Base-by-base conservation (phyloP, 2,113 vertebrate species). In the Carollia perspicillata region DNA sequence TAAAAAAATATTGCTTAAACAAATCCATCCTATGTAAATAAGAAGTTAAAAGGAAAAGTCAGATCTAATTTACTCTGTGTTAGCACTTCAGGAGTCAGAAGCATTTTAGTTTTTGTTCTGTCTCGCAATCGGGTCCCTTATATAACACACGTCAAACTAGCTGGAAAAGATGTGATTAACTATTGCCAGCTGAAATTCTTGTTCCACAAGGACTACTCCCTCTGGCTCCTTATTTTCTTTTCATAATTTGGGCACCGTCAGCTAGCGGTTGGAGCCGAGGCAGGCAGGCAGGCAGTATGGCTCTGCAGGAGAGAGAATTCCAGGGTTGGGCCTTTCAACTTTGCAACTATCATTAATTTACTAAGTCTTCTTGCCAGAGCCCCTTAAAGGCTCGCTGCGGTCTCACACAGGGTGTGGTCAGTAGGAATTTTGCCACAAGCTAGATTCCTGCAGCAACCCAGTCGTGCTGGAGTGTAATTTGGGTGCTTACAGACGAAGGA, bases 91-190 rank as follows among this genome's bases (percentile, higher is more conserved):
- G 60, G 22, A 83, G 51, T 94, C 89, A 88, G 80, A 86, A 95
- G 77, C 68, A 81, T 79, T 94, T 93, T 84, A 60, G 44, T 97
- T 97, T 94, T 95, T 96, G 90, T 97, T 97, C 96, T 96, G 92
- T 83, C 86, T 97, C 93, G 60, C 49, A 88, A 58, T 93, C 68
- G 58, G 58, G 66, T 96, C 84, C 55, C 66, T 97, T 93, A 96
- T 69, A 80, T 88, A 97, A 96, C 68, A 92, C 80, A 95, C 60
- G 90, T 91, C 77, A 92, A 95, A 97, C 93, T 42, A 92, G 79
- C 79, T 93, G 92, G 90, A 33, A 71, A 90, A 83, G 95, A 68
- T 66, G 97, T 95, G 95, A 84, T 93, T 79, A 94, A 74, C 95
- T 81, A 6, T 85, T 96, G 94, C 90, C 92, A 83, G 93, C 87